Evolutionary conservation across 1,140 invertebrate species (phyloP), one percentile per base, ranked within the genome.

Genomic region (Zaprionus tsacasi): DNA sequence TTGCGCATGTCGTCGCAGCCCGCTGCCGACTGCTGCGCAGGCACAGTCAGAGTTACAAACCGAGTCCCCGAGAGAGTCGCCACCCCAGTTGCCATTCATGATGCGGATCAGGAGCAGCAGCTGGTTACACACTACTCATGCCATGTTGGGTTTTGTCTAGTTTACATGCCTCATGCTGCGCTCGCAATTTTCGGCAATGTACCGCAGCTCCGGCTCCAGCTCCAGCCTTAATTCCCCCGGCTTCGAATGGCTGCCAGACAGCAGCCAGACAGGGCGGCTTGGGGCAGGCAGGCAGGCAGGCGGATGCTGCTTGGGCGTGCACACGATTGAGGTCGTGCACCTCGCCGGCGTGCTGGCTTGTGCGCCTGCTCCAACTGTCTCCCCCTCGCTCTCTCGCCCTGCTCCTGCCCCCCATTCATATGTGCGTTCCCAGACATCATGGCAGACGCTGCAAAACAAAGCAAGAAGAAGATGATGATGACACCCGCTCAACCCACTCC

Each of bases 291-390:
- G 83, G 17, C 60, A 43, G 56, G 33, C 60, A 60, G 58, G 56
- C 52, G 50, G 45, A 17, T 43, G 52, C 60, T 58, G 64, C 63
- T 15, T 45, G 43, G 56, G 72, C 63, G 64, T 81, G 38, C 78
- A 83, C 85, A 83, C 85, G 85, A 88, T 89, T 88, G 85, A 88
- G 85, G 85, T 88, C 85, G 85, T 88, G 85, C 66, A 88, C 85
- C 85, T 88, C 78, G 79, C 59, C 67, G 79, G 63, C 65, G 38
- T 70, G 78, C 57, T 75, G 68, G 54, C 54, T 75, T 64, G 77
- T 88, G 83, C 83, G 83, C 83, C 81, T 88, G 82, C 82, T 86
- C 82, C 83, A 79, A 76, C 79, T 66, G 27, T 3, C 10, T 7
- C 17, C 13, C 10, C 13, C 48, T 35, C 21, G 3, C 3, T 30